A percentile compares a stretch with the other conserved stretches of the same genome.
Evolutionary conservation across 1,140 invertebrate species (phyloP).

Genomic region (Diorhabda sublineata): DNA sequence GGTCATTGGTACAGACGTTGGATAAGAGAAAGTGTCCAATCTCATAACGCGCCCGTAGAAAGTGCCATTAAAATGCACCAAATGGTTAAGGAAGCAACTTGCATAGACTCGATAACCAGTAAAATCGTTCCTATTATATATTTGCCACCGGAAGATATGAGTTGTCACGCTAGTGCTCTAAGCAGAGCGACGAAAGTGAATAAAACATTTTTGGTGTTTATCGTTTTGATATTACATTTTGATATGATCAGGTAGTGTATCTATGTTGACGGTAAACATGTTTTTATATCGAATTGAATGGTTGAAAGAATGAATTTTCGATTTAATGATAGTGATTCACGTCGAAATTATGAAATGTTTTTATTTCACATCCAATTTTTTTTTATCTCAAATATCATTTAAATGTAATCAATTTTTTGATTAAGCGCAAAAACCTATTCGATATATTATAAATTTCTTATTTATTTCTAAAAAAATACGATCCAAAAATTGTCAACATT

Average conservation of each 20-base stretch:
- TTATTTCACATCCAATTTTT: background rate
- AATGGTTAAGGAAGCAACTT: slow-evolving; percentile 56
- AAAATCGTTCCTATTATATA: slow-evolving; percentile 62
- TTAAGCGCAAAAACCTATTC: background rate
- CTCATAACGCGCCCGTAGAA: slow-evolving; percentile 61
- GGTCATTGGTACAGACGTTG: slow-evolving; percentile 83
- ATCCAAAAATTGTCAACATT: too few relatives aligned
- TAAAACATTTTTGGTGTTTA: slow-evolving; percentile 7
- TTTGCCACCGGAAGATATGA: slow-evolving; percentile 67
- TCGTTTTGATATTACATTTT: background rate
- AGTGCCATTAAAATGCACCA: slow-evolving; percentile 50
- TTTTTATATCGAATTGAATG: background rate
- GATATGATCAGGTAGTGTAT: slow-evolving; percentile 5
- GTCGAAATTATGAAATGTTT: background rate
- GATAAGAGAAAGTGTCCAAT: slow-evolving; percentile 72
- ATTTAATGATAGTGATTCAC: background rate
- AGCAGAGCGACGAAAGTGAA: slow-evolving; percentile 46
- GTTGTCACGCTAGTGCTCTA: slow-evolving; percentile 70
- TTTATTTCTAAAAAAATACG: background rate
- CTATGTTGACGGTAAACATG: background rate
- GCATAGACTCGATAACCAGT: slow-evolving; percentile 59
- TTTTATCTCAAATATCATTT: background rate
- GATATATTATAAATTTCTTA: background rate
- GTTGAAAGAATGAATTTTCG: background rate
- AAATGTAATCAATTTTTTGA: background rate